Conservation (phyloP, 1,140 invertebrate genomes). For the Lepeophtheirus salmonis region DNA sequence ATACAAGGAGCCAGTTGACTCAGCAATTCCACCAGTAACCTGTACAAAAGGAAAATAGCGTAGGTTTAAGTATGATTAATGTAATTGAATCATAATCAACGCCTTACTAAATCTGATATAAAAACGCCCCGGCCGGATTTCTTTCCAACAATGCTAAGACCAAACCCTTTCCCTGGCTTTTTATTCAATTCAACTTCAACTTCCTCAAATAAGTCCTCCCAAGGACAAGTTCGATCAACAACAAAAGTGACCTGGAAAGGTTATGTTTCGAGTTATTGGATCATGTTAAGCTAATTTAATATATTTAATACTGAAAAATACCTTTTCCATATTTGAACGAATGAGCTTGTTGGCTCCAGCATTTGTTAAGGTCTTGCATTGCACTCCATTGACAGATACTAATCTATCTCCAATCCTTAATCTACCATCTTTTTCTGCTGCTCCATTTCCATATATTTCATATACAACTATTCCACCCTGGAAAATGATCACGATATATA, state of each 20-base stretch:
- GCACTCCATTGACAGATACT: conserved; percentile 3
- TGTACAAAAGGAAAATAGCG: conserved; percentile 1
- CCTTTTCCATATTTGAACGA: conserved; percentile 9
- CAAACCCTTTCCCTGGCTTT: conserved; percentile 77
- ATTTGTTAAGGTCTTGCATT: neutral
- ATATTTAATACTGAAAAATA: neutral
- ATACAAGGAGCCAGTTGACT: conserved; percentile 71
- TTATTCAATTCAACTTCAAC: conserved; percentile 76
- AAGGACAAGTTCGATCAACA: conserved; percentile 25
- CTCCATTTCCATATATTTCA: conserved; percentile 76
- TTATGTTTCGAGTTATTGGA: too few species aligned
- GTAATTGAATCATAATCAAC: neutral
- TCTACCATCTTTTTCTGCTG: conserved; percentile 34
- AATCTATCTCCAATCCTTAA: neutral
- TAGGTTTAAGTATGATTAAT: neutral
- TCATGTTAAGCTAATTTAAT: too few species aligned
- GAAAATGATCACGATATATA: too few species aligned
- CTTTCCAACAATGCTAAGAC: conserved; percentile 66
- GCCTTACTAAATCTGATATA: conserved; percentile 71
- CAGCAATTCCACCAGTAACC: conserved; percentile 57
- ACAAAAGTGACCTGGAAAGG: neutral
- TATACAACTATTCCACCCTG: conserved; percentile 63
- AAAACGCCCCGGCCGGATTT: conserved; percentile 72
- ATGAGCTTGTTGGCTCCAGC: neutral
- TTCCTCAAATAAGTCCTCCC: conserved; percentile 50